Evolutionary conservation across 2,888 invertebrate genomes (phyloP), one percentile per base, ranked within the genome.

Genomic region (Cephus pulcher): DNA sequence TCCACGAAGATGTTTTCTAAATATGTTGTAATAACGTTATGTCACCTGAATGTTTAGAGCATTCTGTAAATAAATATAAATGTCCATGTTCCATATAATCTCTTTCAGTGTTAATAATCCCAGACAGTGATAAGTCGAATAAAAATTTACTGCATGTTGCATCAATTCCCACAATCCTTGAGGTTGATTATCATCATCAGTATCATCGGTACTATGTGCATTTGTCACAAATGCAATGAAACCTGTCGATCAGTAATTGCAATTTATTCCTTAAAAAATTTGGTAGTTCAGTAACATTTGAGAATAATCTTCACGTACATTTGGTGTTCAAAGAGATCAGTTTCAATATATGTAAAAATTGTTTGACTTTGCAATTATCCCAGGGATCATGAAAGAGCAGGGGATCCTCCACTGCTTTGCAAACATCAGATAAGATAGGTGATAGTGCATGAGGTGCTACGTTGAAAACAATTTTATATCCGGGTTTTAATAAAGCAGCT

Each of bases 1-100:
- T 68, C n/a, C 12, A 23, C 23, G 9, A 23, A 32, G 15, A 37
- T 32, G 73, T 37, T 23, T 75, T 9, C 15, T 69, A 37, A 6
- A 73, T 69, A 40, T 75, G 11, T 75, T 1, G 3, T 37, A 74
- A 32, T 34, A 73, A 75, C 69, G 1, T 40, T 15, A 37, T 75
- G 37, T 77, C 86, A 91, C 91, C 87, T 90, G 88, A 73, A 90
- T 89, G 78, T 91, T 81, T 15, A 89, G 78, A 11, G 83, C 75
- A 69, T 86, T 81, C 34, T 87, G 37, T 69, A 91, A 81, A 75
- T 85, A 89, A 77, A 90, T 79, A 73, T 86, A 86, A 74, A 88
- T 84, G 75, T 91, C 89, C 75, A 91, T 80, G 84, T 91, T 91
- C 89, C 90, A 90, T 75, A 90, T 84, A 6, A 88, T 82, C 4